Evolutionary conservation across 1,140 invertebrate species (phyloP), one percentile per base, ranked within the genome.

Genomic region (Drosophila quadrilineata): DNA sequence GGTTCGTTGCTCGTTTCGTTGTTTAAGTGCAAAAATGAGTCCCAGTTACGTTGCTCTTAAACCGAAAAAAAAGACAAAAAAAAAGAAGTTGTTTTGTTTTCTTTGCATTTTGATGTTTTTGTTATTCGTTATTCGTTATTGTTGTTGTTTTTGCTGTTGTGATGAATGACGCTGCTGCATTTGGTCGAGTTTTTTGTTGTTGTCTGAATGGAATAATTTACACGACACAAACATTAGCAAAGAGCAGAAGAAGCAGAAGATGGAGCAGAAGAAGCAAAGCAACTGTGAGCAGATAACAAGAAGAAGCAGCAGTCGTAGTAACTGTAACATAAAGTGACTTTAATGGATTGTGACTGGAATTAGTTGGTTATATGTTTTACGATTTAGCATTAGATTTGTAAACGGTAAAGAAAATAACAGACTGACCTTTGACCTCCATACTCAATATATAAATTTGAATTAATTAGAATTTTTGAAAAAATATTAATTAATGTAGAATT

Each of bases 121-220:
- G 10, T 24, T 14, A 8, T 8, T 54, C 12, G 6, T 26, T n/a
- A n/a, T n/a, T n/a, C n/a, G 36, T 26, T 43, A 9, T 26, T 10
- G 19, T 22, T 54, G 49, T 22, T 28, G 35, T 36, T 48, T 53
- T 41, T 64, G 59, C 36, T 48, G 29, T 57, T 80, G 73, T 82
- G 77, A 82, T 82, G 77, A 82, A 82, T 85, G 77, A 85, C 74
- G 60, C 69, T 82, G 77, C 77, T 82, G 77, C 77, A 85, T 70
- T 82, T 68, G 79, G 64, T 46, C 43, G 79, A 71, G 77, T 66
- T 84, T 60, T 84, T 82, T 82, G n/a, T n/a, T n/a, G n/a, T n/a
- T n/a, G 77, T 62, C 45, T 63, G 41, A 48, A 48, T 40, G 50
- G 63, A 71, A 84, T 74, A 84, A 84, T 71, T 75, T 85, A 82